Conservation (phyloP, 1,140 invertebrate species). For the Mya arenaria region DNA sequence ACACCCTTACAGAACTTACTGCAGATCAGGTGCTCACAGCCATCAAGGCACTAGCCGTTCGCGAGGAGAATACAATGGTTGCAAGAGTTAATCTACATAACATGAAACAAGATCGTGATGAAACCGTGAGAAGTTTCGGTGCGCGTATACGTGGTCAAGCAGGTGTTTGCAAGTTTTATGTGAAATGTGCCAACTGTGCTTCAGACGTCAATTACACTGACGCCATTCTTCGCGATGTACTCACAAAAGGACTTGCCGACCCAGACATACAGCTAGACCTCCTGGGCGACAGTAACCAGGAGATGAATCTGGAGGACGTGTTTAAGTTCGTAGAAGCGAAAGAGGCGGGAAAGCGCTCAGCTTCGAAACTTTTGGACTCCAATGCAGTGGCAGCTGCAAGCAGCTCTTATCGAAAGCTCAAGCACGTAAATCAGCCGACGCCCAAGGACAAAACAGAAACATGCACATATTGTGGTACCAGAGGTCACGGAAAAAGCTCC, state of each 20-base stretch:
- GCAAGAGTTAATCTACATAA: conserved; percentile 54
- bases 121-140: conserved; percentile 49
- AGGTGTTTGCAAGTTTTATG: conserved; percentile 50
- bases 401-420: neutral
- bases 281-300: conserved; percentile 47
- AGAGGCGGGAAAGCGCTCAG: conserved; percentile 33
- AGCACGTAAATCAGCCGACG: too few relatives aligned
- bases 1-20: conserved; percentile 35
- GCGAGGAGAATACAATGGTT: conserved; percentile 60
- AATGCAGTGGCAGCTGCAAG: conserved; percentile 13
- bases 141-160: conserved; percentile 53
- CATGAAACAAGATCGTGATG: conserved; percentile 60
- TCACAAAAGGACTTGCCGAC: conserved; percentile 18
- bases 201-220: conserved; percentile 52
- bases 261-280: conserved; percentile 57
- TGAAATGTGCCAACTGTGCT: conserved; percentile 44
- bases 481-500: neutral
- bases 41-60: conserved; percentile 55
- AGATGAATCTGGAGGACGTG: conserved; percentile 49
- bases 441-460: neutral
- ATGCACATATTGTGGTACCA: neutral
- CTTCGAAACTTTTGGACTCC: neutral
- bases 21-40: conserved; percentile 52
- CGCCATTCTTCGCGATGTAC: conserved; percentile 44
- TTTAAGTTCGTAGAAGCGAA: conserved; percentile 33